Conservation (phyloP, 1,140 invertebrate genomes). For the Cydia splendana region DNA sequence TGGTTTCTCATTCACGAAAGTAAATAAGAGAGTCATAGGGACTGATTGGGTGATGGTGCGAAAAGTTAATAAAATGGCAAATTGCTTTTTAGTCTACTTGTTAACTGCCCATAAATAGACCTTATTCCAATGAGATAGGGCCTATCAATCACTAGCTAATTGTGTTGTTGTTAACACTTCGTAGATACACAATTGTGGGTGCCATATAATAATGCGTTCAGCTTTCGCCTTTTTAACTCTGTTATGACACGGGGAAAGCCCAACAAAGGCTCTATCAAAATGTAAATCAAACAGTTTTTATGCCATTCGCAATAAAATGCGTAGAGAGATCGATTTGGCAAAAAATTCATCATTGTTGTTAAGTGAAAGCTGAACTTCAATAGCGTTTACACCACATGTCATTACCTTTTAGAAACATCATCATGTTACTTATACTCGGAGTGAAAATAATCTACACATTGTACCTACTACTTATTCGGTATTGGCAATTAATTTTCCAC, state of each 20-base stretch:
- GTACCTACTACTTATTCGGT: not conserved
- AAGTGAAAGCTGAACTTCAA: conserved; percentile 7
- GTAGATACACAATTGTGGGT: not conserved
- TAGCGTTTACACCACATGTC: conserved; percentile 16
- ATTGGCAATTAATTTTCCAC: not conserved
- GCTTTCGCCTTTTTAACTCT: not conserved
- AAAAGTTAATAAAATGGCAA: conserved; percentile 15
- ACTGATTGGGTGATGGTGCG: conserved; percentile 11
- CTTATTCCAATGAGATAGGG: too few species aligned
- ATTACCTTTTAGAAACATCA: not conserved
- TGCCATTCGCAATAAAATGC: not conserved
- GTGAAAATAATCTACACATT: not conserved
- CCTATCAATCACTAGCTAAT: too few species aligned
- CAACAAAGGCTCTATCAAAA: conserved; percentile 19
- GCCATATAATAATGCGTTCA: conserved; percentile 2
- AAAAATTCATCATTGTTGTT: conserved; percentile 19
- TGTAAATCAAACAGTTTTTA: conserved; percentile 25
- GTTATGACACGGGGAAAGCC: not conserved
- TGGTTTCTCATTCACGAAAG: not conserved
- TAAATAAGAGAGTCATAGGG: not conserved
- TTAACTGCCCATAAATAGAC: too few species aligned
- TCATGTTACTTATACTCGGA: not conserved
- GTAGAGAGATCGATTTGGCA: conserved; percentile 16
- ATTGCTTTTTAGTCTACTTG: not conserved
- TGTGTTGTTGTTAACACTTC: too few species aligned